phyloP scores from a whole-genome alignment of 2,888 invertebrate species.

The Nemoura dubitans region DNA sequence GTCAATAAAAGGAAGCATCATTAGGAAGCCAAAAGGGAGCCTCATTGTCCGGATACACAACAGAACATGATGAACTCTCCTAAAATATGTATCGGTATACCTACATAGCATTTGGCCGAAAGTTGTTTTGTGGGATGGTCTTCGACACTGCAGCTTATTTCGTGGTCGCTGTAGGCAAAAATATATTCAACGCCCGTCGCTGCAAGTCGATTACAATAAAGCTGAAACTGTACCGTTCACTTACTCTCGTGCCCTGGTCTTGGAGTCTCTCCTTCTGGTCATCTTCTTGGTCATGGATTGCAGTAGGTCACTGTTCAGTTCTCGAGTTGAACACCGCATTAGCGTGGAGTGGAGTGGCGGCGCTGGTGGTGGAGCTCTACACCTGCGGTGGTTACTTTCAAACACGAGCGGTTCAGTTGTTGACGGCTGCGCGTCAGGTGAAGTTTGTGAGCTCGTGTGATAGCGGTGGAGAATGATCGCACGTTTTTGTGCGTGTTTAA shows the following conservation, averaged over 20 bases:
- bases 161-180: neutral
- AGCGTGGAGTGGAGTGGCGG: neutral
- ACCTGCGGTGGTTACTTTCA: neutral
- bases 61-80: neutral
- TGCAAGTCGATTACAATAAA: neutral
- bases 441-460: neutral
- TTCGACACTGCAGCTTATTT: neutral
- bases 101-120: neutral
- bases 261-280: neutral
- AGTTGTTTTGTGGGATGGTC: neutral
- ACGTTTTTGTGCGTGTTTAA: neutral
- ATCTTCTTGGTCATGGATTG: neutral
- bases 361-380: neutral
- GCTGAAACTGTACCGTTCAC: constrained; percentile 15
- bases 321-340: neutral
- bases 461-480: neutral
- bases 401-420: neutral
- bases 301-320: constrained; percentile 17
- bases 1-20: neutral
- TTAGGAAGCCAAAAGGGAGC: neutral
- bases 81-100: neutral
- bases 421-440: neutral
- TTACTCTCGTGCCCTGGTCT: constrained; percentile 21
- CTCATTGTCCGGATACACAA: neutral
- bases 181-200: neutral